Evolutionary conservation across 2,113 vertebrate genomes (phyloP).

Genomic region (Cavia porcellus): DNA sequence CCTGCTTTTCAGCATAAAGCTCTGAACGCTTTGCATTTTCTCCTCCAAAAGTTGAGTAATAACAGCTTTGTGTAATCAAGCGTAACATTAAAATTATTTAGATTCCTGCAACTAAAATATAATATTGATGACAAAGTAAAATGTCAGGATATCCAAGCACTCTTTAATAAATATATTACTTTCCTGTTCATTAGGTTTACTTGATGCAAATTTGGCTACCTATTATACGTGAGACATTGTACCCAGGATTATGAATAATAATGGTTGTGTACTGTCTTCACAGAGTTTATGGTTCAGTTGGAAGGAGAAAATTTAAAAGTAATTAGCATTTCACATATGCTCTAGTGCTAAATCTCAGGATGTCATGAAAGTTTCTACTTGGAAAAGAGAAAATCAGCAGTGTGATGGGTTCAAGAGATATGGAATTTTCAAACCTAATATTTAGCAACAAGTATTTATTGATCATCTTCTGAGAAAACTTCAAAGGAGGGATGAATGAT

Average conservation of each 20-base stretch:
- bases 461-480: background rate
- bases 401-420: background rate
- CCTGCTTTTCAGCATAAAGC: background rate
- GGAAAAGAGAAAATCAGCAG: background rate
- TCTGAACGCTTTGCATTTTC: background rate
- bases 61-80: background rate
- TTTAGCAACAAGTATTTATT: background rate
- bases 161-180: background rate
- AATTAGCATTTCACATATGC: background rate
- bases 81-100: background rate
- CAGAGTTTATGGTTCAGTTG: background rate
- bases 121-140: background rate
- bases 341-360: background rate
- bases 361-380: background rate
- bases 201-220: background rate
- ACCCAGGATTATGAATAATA: background rate
- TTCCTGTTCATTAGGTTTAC: background rate
- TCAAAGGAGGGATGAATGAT: background rate
- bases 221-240: background rate
- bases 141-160: background rate
- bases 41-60: background rate
- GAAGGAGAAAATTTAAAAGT: background rate
- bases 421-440: background rate
- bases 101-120: background rate
- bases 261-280: background rate